phyloP scores from a whole-genome alignment of 2,888 invertebrate genomes.

The Falcaria lacertinaria region DNA sequence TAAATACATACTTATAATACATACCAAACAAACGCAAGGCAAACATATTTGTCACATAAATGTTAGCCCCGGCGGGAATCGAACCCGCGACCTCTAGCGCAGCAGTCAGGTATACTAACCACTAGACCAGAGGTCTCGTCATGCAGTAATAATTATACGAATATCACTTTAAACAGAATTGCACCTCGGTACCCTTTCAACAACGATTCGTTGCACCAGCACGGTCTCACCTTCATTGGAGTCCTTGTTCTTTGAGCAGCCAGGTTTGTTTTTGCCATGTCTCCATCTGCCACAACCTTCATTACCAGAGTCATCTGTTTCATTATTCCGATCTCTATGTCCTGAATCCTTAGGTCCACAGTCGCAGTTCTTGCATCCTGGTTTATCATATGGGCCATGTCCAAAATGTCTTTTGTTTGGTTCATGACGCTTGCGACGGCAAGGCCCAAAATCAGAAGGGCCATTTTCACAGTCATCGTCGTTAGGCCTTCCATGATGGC shows the following conservation, averaged over 20 bases:
- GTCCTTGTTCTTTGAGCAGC: conserved; percentile 19
- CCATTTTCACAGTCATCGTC: background rate
- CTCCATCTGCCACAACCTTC: background rate
- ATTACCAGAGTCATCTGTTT: background rate
- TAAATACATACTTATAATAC: too few relatives aligned
- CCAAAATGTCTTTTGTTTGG: background rate
- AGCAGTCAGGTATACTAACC: too few relatives aligned
- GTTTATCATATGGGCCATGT: background rate
- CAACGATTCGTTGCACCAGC: conserved; percentile 23
- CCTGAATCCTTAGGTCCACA: background rate
- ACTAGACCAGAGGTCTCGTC: too few relatives aligned
- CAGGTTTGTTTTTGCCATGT: conserved; percentile 4
- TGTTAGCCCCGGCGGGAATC: too few relatives aligned
- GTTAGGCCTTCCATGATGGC: background rate
- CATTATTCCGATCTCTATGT: background rate
- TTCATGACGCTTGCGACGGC: background rate
- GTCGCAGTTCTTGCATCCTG: background rate
- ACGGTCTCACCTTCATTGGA: conserved; percentile 14
- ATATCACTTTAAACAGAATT: conserved; percentile 13
- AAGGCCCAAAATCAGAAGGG: background rate
- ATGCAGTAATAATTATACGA: too few relatives aligned
- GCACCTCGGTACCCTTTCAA: conserved; percentile 24
- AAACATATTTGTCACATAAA: too few relatives aligned
- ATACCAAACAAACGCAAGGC: too few relatives aligned
- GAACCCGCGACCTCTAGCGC: too few relatives aligned